These are phyloP conservation scores for Rhipidura dahli DNA, from an alignment of 2,113 vertebrate genomes.

Conservation along the genomic window DNA sequence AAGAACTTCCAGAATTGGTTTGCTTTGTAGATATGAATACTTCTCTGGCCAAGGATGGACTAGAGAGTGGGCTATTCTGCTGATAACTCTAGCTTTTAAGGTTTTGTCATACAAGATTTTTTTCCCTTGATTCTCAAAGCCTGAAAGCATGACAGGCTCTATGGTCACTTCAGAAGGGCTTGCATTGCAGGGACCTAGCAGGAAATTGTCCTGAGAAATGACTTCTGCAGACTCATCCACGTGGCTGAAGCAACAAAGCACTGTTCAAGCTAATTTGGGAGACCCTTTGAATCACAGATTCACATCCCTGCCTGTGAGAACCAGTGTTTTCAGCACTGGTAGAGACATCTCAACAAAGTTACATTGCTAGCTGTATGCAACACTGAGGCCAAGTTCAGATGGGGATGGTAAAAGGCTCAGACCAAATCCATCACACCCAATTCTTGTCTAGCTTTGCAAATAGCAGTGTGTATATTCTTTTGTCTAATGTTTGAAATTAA, in stretches of 20 bases:
- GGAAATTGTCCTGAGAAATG: neutral
- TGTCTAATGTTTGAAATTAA: neutral
- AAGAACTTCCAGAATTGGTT: neutral
- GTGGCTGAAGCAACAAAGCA: neutral
- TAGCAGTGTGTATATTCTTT: neutral
- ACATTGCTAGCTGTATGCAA: rapidly evolving
- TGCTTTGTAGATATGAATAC: neutral
- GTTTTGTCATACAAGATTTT: neutral
- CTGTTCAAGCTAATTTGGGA: neutral
- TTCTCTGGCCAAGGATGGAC: neutral
- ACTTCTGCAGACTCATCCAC: neutral
- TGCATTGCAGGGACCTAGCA: neutral
- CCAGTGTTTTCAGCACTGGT: neutral
- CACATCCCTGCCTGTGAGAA: neutral
- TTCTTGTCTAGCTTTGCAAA: neutral
- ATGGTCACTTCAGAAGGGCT: neutral
- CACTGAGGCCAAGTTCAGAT: neutral
- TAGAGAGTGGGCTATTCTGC: neutral
- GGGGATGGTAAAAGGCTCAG: rapidly evolving
- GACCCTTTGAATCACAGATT: neutral
- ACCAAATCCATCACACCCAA: rapidly evolving
- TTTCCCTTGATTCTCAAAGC: neutral
- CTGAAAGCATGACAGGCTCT: neutral
- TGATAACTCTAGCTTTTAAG: neutral
- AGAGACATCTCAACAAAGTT: neutral